A percentile compares a stretch with the other conserved stretches of the same genome.
These are phyloP conservation scores for Peromyscus melanophrys DNA, from an alignment of 2,797 vertebrate genomes.

Conservation along the genomic window DNA sequence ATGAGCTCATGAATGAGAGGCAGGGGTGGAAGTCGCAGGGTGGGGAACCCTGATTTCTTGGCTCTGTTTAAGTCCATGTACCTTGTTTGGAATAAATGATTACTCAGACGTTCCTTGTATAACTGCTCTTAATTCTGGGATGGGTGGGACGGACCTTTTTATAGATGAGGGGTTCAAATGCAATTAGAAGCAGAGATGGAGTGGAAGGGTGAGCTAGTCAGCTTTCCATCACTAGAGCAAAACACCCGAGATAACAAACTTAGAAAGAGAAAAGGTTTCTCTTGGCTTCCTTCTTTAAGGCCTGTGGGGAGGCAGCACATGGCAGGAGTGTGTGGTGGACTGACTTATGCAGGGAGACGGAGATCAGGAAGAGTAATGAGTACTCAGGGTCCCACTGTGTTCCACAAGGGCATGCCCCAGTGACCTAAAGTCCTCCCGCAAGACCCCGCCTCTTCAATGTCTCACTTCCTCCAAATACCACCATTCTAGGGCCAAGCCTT, in stretches of 20 bases:
- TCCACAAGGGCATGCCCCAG: too few species aligned
- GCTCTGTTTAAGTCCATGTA: not conserved
- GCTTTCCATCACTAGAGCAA: not conserved
- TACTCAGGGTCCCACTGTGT: not conserved
- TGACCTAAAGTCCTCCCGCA: not conserved
- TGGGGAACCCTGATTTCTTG: not conserved
- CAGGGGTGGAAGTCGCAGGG: not conserved
- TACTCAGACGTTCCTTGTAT: conserved; percentile 62
- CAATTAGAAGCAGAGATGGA: not conserved
- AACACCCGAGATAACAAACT: not conserved
- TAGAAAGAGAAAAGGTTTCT: not conserved
- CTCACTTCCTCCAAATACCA: not conserved
- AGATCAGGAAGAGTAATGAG: not conserved
- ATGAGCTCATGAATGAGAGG: conserved; percentile 9
- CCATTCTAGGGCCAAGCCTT: not conserved
- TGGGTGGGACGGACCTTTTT: not conserved
- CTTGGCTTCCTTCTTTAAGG: not conserved
- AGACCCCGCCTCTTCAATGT: not conserved
- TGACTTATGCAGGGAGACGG: not conserved
- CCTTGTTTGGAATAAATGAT: conserved; percentile 81
- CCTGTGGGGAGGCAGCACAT: not conserved
- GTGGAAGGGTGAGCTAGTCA: rapidly evolving
- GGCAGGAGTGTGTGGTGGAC: rapidly evolving
- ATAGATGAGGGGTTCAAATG: not conserved
- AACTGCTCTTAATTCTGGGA: not conserved